phyloP scores from a whole-genome alignment of 2,797 vertebrate species.

The Mormyrops attenuatus region DNA sequence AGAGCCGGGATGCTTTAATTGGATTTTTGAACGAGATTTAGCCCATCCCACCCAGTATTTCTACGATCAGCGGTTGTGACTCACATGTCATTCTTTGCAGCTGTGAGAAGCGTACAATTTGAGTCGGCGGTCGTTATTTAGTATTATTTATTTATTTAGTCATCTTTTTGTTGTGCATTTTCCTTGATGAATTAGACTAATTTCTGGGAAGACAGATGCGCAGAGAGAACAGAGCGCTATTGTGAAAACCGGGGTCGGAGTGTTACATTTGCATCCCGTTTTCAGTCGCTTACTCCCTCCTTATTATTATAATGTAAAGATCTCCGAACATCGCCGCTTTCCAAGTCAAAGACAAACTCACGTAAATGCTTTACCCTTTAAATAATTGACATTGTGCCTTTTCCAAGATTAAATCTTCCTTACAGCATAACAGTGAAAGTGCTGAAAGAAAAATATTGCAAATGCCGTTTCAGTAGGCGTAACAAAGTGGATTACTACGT shows the following conservation, averaged over 20 bases:
- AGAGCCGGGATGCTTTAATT: conserved; percentile 5
- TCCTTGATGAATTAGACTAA: not conserved
- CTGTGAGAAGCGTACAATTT: not conserved
- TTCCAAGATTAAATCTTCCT: not conserved
- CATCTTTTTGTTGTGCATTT: not conserved
- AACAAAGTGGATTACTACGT: not conserved
- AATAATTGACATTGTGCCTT: conserved; percentile 28
- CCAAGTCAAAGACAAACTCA: conserved; percentile 38
- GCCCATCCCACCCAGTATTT: not conserved
- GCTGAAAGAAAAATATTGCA: not conserved
- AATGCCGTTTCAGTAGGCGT: not conserved
- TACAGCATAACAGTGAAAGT: not conserved
- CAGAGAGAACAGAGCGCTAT: not conserved
- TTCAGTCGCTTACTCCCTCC: conserved; percentile 32
- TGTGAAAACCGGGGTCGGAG: not conserved
- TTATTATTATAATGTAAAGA: conserved; percentile 45
- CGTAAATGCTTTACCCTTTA: conserved; percentile 23
- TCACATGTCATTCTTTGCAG: not conserved
- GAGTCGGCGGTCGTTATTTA: not conserved
- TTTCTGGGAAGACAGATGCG: not conserved
- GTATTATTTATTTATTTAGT: not conserved
- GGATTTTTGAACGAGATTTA: conserved; percentile 1
- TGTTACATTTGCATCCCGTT: not conserved
- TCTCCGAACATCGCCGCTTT: conserved; percentile 46
- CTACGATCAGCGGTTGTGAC: not conserved